Conservation (phyloP, 2,797 vertebrate species). For the Rhinophrynus dorsalis region DNA sequence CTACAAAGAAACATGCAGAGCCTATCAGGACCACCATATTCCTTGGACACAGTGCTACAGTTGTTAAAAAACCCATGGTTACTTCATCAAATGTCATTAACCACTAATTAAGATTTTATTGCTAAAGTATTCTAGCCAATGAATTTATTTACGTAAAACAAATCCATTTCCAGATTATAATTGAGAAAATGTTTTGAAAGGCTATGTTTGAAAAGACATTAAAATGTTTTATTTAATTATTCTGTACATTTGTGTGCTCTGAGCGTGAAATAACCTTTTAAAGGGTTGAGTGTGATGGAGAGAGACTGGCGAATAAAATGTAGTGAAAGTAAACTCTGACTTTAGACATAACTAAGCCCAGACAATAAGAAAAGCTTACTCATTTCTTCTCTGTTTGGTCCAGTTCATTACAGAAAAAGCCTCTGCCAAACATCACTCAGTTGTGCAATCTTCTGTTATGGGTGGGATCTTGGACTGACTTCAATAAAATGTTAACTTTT, state of each 20-base stretch:
- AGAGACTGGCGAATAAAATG: constrained; percentile 19
- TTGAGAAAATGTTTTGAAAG: too few relatives aligned
- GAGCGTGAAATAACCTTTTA: not conserved
- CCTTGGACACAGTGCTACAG: too few relatives aligned
- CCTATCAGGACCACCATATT: too few relatives aligned
- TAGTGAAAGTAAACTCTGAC: constrained; percentile 25
- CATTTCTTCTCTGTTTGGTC: constrained; percentile 28
- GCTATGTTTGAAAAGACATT: too few relatives aligned
- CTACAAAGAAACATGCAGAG: too few relatives aligned
- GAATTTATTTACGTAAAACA: too few relatives aligned
- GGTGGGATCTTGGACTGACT: constrained; percentile 33
- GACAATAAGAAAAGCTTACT: constrained; percentile 34
- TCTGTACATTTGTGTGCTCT: not conserved
- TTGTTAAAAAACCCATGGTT: too few relatives aligned
- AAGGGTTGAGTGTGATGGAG: constrained; percentile 3
- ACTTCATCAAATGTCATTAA: too few relatives aligned
- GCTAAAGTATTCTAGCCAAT: too few relatives aligned
- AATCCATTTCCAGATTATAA: too few relatives aligned
- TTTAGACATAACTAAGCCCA: constrained; percentile 19
- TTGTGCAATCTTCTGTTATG: constrained; percentile 17
- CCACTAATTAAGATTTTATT: too few relatives aligned
- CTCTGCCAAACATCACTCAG: constrained; percentile 36
- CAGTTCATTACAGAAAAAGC: constrained; percentile 27
- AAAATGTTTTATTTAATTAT: too few relatives aligned
- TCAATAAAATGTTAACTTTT: constrained; percentile 22